Evolutionary conservation across 2,113 vertebrate genomes (phyloP).

Genomic region (Scomber scombrus): DNA sequence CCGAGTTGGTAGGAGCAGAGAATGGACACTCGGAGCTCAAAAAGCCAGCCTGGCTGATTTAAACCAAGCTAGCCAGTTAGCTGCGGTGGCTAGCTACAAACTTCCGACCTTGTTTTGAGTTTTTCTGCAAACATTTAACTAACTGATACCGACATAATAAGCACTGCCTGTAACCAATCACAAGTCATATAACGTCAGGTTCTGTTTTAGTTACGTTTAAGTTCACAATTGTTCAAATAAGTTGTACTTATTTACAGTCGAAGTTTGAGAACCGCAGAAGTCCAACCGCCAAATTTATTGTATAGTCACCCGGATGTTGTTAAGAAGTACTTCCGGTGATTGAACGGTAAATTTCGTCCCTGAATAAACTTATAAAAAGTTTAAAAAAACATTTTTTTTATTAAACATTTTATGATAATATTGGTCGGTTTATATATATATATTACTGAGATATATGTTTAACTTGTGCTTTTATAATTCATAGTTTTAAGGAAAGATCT

Average conservation of each 20-base stretch:
- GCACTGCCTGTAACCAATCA: rapidly evolving
- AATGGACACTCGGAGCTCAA: neutral
- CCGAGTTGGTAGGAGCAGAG: rapidly evolving
- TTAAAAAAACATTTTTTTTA: too few species aligned
- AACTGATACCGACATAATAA: neutral
- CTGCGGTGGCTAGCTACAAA: slow-evolving; percentile 28
- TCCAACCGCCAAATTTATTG: slow-evolving; percentile 74
- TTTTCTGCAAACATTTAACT: neutral
- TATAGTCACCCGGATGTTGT: slow-evolving; percentile 62
- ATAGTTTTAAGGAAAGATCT: too few species aligned
- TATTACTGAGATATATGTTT: too few species aligned
- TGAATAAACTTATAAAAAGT: neutral
- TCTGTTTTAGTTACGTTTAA: neutral
- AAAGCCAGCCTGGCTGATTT: neutral
- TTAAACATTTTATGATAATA: too few species aligned
- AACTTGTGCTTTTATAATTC: too few species aligned
- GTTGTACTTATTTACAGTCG: too few species aligned
- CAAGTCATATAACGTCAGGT: rapidly evolving
- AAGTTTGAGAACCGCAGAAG: neutral
- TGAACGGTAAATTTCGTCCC: neutral
- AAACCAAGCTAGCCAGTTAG: neutral
- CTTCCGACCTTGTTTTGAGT: neutral
- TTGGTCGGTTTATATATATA: too few species aligned
- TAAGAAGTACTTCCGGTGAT: slow-evolving; percentile 38
- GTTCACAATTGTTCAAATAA: neutral